Evolutionary conservation across 1,140 invertebrate genomes (phyloP).

Genomic region (Saccostrea glomerata): DNA sequence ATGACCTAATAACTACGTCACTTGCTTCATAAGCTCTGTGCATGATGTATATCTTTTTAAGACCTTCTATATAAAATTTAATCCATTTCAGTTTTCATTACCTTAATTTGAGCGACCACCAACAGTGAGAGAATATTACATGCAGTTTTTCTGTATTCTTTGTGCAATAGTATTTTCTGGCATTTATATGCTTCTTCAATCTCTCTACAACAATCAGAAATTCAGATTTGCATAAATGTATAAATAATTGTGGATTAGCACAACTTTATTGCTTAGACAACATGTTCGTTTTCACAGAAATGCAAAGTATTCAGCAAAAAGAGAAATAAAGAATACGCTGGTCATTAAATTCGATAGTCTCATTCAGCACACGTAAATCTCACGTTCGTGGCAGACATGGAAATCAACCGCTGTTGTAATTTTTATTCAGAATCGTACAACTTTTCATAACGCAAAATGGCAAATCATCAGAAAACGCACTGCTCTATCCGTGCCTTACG

Average conservation of each 20-base stretch:
- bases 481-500: too few relatives aligned
- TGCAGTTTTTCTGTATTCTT: background rate
- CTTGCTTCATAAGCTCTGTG: background rate
- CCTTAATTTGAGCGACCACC: conserved; percentile 12
- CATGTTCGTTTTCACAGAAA: conserved; percentile 31
- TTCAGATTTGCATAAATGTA: conserved; percentile 10
- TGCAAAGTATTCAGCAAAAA: conserved; percentile 2
- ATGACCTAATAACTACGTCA: conserved; percentile 2
- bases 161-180: background rate
- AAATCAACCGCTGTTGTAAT: too few relatives aligned
- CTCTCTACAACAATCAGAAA: background rate
- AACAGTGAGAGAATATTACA: background rate
- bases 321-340: background rate
- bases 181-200: conserved; percentile 7
- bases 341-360: conserved; percentile 30
- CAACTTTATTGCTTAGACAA: conserved; percentile 17
- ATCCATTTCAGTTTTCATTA: conserved; percentile 21
- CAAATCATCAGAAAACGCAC: too few relatives aligned
- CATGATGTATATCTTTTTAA: conserved; percentile 33
- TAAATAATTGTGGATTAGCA: conserved; percentile 25
- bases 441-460: too few relatives aligned
- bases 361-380: background rate
- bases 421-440: too few relatives aligned
- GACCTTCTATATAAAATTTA: conserved; percentile 7
- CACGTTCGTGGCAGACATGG: background rate